Conservation (phyloP, 2,888 invertebrate species). For the Laothoe populi region DNA sequence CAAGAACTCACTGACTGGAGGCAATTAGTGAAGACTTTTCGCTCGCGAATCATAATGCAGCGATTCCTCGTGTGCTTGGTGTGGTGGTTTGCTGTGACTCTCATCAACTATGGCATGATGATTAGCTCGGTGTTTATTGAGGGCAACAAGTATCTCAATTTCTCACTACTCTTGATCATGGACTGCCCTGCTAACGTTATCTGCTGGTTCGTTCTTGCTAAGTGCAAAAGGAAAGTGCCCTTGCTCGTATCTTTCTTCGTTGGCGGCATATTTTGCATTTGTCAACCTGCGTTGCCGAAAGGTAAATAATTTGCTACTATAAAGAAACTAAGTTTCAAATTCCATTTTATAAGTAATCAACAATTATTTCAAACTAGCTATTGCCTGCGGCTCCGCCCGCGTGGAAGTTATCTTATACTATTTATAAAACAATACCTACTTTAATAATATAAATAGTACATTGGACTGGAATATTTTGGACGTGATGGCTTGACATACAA, state of each 20-base stretch:
- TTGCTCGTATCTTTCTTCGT: conserved; percentile 66
- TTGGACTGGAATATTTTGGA: too few relatives aligned
- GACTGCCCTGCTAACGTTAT: conserved; percentile 76
- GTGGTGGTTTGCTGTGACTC: conserved; percentile 79
- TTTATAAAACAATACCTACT: too few relatives aligned
- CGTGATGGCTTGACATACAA: too few relatives aligned
- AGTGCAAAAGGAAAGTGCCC: conserved; percentile 69
- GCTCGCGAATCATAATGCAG: conserved; percentile 72
- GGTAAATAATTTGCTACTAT: conserved; percentile 50
- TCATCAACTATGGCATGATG: conserved; percentile 82
- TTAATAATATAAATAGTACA: too few relatives aligned
- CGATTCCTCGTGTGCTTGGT: conserved; percentile 73
- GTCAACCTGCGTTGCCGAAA: conserved; percentile 73
- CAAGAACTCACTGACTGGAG: conserved; percentile 57
- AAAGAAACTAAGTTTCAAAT: too few relatives aligned
- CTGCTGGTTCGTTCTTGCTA: conserved; percentile 73
- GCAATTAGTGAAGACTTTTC: conserved; percentile 69
- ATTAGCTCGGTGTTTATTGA: conserved; percentile 75
- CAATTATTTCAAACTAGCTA: too few relatives aligned
- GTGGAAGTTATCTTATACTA: too few relatives aligned
- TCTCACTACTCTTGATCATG: conserved; percentile 74
- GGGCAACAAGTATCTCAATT: conserved; percentile 77
- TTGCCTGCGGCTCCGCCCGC: too few relatives aligned
- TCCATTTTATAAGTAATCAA: too few relatives aligned
- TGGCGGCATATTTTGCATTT: conserved; percentile 72